These are phyloP conservation scores for Gallinago nigripennis DNA, from an alignment of 2,797 vertebrate species.

Conservation along the genomic window DNA sequence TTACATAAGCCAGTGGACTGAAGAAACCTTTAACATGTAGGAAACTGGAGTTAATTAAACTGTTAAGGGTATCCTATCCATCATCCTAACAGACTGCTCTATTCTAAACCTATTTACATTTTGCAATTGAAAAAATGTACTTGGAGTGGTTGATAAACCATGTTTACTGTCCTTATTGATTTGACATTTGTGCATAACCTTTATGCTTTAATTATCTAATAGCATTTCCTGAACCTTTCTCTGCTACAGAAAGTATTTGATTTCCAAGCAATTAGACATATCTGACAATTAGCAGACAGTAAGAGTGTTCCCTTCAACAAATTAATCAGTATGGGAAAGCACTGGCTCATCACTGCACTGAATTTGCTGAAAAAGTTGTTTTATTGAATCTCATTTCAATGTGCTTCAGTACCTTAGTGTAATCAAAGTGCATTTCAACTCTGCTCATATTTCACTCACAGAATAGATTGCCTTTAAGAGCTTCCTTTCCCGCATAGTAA, in stretches of 20 bases:
- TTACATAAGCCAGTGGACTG: conserved; percentile 76
- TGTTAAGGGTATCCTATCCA: conserved; percentile 68
- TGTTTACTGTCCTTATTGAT: conserved; percentile 75
- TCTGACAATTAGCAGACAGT: conserved; percentile 50
- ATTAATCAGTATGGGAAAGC: conserved; percentile 58
- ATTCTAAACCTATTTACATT: conserved; percentile 73
- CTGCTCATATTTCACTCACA: neutral
- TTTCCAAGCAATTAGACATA: conserved; percentile 62
- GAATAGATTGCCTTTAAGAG: neutral
- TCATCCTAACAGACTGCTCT: conserved; percentile 53
- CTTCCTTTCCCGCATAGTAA: neutral
- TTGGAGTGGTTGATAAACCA: conserved; percentile 65
- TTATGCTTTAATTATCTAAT: conserved; percentile 77
- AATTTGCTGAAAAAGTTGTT: conserved; percentile 26
- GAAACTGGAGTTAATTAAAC: conserved; percentile 80
- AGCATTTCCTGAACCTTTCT: conserved; percentile 61
- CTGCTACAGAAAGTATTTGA: conserved; percentile 48
- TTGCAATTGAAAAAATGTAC: conserved; percentile 64
- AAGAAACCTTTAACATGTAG: conserved; percentile 75
- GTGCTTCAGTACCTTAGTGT: neutral
- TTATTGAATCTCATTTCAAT: conserved; percentile 29
- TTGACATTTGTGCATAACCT: conserved; percentile 75
- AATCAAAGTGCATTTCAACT: neutral
- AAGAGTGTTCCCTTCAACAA: conserved; percentile 60
- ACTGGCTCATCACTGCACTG: conserved; percentile 28